These are phyloP conservation scores for Kryptopterus vitreolus DNA, from an alignment of 2,797 vertebrate genomes.

Conservation along the genomic window DNA sequence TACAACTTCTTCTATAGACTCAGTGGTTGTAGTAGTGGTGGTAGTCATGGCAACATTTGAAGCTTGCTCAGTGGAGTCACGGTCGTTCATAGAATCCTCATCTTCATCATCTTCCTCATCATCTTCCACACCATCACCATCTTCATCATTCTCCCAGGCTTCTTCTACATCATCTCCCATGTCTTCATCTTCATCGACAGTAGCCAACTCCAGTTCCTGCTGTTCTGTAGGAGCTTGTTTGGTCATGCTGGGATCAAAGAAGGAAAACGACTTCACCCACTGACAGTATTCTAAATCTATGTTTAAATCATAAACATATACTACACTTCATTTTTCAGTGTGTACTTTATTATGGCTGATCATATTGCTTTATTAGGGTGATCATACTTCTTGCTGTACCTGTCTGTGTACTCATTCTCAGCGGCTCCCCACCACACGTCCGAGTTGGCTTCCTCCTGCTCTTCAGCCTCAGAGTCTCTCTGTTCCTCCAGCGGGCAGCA, in stretches of 20 bases:
- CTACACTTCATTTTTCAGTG: not conserved
- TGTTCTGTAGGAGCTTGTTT: conserved; percentile 72
- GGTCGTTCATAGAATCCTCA: conserved; percentile 76
- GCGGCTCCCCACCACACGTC: conserved; percentile 97
- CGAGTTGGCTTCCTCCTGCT: conserved; percentile 86
- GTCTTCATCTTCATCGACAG: conserved; percentile 69
- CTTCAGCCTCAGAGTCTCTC: conserved; percentile 77
- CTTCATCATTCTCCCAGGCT: conserved; percentile 68
- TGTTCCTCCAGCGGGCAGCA: conserved; percentile 89
- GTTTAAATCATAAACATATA: not conserved
- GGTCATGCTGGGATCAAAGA: conserved; percentile 70
- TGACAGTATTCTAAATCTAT: not conserved
- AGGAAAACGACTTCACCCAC: not conserved
- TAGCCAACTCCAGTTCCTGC: conserved; percentile 75
- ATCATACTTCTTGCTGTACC: conserved; percentile 65
- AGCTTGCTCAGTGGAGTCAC: conserved; percentile 82
- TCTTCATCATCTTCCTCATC: conserved; percentile 68
- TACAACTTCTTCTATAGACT: conserved; percentile 97
- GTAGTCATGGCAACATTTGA: conserved; percentile 91
- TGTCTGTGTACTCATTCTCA: conserved; percentile 87
- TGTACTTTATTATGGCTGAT: no score
- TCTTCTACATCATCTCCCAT: conserved; percentile 74
- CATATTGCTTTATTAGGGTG: no score
- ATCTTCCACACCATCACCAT: conserved; percentile 65
- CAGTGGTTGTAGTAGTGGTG: conserved; percentile 94